A percentile compares a stretch with the other conserved stretches of the same genome.
These are phyloP conservation scores for Gasterosteus nipponicus DNA, from an alignment of 2,113 vertebrate genomes.

Conservation along the genomic window DNA sequence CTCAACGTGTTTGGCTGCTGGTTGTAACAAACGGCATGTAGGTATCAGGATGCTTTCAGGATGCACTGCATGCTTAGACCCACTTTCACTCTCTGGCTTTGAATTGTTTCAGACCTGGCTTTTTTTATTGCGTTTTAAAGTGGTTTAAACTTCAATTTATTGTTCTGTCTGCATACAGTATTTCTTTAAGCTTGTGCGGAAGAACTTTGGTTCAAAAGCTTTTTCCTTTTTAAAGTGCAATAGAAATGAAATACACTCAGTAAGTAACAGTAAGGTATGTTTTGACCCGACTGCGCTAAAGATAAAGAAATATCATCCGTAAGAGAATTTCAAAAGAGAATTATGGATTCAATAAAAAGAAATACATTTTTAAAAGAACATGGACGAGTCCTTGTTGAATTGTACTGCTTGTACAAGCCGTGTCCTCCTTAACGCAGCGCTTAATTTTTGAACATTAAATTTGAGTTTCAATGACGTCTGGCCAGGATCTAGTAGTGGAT, in stretches of 20 bases:
- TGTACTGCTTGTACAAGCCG: constrained; percentile 12
- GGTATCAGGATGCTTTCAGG: not conserved
- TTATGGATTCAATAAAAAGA: not conserved
- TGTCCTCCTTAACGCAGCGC: constrained; percentile 27
- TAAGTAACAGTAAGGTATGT: not conserved
- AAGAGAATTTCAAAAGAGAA: not conserved
- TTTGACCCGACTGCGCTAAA: not conserved
- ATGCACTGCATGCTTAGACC: not conserved
- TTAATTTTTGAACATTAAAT: constrained; percentile 57
- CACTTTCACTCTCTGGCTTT: not conserved
- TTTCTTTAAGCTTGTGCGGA: not conserved
- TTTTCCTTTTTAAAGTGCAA: not conserved
- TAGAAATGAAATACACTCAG: no score
- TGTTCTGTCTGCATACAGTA: no score
- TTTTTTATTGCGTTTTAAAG: not conserved
- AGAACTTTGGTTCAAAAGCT: not conserved
- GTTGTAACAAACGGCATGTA: not conserved
- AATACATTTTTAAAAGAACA: not conserved
- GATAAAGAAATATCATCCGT: not conserved
- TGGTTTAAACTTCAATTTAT: not conserved
- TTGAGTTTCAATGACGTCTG: constrained; percentile 61
- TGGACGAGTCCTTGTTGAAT: constrained; percentile 24
- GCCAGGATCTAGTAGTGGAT: constrained; percentile 52
- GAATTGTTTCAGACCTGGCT: not conserved
- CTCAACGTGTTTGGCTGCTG: not conserved